phyloP scores from a whole-genome alignment of 2,797 vertebrate species.

The Chelon auratus region DNA sequence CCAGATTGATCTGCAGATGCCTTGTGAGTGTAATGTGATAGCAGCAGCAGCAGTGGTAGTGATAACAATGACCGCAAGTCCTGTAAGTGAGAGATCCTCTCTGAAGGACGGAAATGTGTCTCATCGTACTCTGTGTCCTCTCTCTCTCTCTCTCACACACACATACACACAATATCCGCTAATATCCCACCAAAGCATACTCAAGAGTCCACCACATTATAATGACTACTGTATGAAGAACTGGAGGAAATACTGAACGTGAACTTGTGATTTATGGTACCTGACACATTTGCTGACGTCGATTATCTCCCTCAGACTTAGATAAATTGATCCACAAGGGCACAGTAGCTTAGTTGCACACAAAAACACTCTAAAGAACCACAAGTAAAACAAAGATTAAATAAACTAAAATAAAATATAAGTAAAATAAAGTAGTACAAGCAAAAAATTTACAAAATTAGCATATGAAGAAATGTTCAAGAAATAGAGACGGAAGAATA shows the following conservation, averaged over 20 bases:
- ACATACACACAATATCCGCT: background rate
- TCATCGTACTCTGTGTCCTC: constrained; percentile 9
- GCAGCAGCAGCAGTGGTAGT: constrained; percentile 15
- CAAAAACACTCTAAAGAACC: too few species aligned
- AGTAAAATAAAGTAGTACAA: too few species aligned
- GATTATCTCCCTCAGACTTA: background rate
- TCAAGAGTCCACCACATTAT: constrained; percentile 4
- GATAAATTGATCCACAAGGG: too few species aligned
- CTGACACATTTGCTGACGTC: background rate
- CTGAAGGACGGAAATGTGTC: background rate
- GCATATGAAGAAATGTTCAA: too few species aligned
- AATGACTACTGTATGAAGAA: background rate
- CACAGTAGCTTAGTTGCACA: too few species aligned
- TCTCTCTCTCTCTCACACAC: constrained; percentile 5
- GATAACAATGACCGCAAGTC: constrained; percentile 30
- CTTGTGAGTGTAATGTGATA: constrained; percentile 35
- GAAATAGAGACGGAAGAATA: too few species aligned
- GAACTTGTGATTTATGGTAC: constrained; percentile 8
- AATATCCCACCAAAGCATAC: constrained; percentile 10
- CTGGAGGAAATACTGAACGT: constrained; percentile 3
- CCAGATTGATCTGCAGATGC: constrained; percentile 40
- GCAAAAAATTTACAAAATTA: too few species aligned
- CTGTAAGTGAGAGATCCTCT: constrained; percentile 35
- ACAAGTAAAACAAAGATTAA: too few species aligned
- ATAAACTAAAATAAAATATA: too few species aligned